Conservation (phyloP, 2,797 vertebrate genomes). For the Novumbra hubbsi region DNA sequence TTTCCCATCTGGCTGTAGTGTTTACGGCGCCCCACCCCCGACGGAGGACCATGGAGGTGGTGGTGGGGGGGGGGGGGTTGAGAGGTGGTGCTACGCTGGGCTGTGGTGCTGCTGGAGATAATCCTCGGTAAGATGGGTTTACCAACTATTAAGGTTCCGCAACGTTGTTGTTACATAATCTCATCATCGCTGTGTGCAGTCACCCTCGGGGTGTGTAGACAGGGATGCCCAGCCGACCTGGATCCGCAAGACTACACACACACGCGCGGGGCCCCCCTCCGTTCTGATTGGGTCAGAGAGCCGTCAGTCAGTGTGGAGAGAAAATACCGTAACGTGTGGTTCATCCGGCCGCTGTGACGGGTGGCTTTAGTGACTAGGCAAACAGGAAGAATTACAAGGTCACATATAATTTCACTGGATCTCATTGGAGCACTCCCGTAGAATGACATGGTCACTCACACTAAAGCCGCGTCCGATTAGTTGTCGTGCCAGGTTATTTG, state of each 20-base stretch:
- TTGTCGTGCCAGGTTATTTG: too few species aligned
- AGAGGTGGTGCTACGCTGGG: neutral
- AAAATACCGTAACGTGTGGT: too few species aligned
- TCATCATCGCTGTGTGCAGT: constrained; percentile 67
- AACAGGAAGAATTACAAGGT: too few species aligned
- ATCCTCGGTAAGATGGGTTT: constrained; percentile 81
- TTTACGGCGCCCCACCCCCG: constrained; percentile 56
- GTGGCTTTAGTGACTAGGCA: too few species aligned
- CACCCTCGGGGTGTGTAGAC: constrained; percentile 39
- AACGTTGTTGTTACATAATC: constrained; percentile 74
- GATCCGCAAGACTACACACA: constrained; percentile 7
- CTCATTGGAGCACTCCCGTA: too few species aligned
- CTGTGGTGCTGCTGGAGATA: constrained; percentile 65
- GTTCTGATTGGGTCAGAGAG: too few species aligned
- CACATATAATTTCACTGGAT: too few species aligned
- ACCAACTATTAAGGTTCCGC: constrained; percentile 74
- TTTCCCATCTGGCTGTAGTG: constrained; percentile 81
- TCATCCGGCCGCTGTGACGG: too few species aligned
- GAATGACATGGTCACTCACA: too few species aligned
- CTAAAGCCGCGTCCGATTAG: too few species aligned
- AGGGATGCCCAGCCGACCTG: neutral
- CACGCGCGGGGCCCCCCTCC: neutral
- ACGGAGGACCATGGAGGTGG: constrained; percentile 3
- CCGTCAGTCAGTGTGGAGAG: too few species aligned
- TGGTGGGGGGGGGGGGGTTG: constrained; percentile 32